Percentiles rank a stretch among this genome's conserved stretches.
Conservation (phyloP, 2,113 vertebrate genomes). For the Catharus fuscescens region DNA sequence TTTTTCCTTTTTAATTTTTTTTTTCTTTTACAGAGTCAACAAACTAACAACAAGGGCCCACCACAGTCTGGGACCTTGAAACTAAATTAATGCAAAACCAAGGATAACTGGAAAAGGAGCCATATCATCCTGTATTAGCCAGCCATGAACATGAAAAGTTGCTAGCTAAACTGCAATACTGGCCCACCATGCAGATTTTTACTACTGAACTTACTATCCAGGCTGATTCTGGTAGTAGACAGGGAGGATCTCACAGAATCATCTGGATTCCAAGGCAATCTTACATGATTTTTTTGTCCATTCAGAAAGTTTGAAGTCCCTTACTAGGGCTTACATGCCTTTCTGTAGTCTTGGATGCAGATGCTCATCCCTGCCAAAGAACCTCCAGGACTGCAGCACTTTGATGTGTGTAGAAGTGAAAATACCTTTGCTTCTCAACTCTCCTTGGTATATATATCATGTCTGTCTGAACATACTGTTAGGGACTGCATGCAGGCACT, state of each 20-base stretch:
- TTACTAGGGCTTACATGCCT: neutral
- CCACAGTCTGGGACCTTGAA: slow-evolving; percentile 50
- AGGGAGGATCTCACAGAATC: neutral
- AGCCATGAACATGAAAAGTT: neutral
- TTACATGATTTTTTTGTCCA: neutral
- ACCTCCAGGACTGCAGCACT: neutral
- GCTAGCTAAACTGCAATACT: neutral
- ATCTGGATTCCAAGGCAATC: neutral
- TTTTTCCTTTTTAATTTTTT: neutral
- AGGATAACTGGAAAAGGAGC: slow-evolving; percentile 14
- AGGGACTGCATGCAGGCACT: neutral
- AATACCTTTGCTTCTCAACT: neutral
- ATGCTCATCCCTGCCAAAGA: neutral
- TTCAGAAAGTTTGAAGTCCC: neutral
- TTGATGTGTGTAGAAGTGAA: neutral
- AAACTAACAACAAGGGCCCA: slow-evolving; percentile 70
- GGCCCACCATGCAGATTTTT: neutral
- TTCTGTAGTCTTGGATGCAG: neutral
- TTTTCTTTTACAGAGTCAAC: slow-evolving; percentile 57
- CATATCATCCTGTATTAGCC: neutral
- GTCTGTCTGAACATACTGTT: neutral
- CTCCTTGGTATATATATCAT: too few species aligned
- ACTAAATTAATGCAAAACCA: slow-evolving; percentile 36
- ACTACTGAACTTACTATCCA: neutral
- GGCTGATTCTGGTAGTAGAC: neutral